Evolutionary conservation across 1,140 invertebrate species (phyloP), one percentile per base, ranked within the genome.

Genomic region (Cherax destructor): DNA sequence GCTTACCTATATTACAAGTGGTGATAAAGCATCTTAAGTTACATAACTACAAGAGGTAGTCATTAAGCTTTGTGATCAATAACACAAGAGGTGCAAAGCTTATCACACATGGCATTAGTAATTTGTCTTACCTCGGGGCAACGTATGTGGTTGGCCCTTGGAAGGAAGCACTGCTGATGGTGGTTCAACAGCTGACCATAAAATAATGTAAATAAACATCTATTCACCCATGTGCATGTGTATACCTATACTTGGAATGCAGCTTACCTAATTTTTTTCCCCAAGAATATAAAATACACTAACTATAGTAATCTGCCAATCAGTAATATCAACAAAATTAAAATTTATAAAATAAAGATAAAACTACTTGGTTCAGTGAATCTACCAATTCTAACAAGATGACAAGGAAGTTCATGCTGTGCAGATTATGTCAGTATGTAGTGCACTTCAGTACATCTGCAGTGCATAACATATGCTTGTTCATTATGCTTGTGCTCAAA

Each of bases 111-210:
- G 84, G 21, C 83, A 65, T 72, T 50, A 18, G n/a, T 41, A 74
- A 30, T 74, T 47, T 24, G 24, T 84, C 89, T 91, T 91, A 91
- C 89, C 89, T 91, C 89, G 72, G 61, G 89, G 89, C 81, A 91
- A 91, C n/a, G 89, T 86, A 85, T 91, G 89, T 74, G 83, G 83
- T 65, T 91, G 81, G 49, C 83, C 83, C 89, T 85, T 91, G 76
- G 89, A 49, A 69, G 89, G 77, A 50, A 69, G 72, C 56, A 78
- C 83, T 49, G 83, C 83, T 78, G 89, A 69, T 77, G 89, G 83
- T 65, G 76, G 83, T 41, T 61, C 89, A 79, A 85, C 89, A 61
- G 89, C 89, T 91, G 89, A 89, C 56, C 89, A 91, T 56, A 91
- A 61, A 79, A 86, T 91, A 78, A 78, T 41, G 59, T 77, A 72